These are phyloP conservation scores for Calameuta pallipes DNA, from an alignment of 2,888 invertebrate species.

Conservation along the genomic window DNA sequence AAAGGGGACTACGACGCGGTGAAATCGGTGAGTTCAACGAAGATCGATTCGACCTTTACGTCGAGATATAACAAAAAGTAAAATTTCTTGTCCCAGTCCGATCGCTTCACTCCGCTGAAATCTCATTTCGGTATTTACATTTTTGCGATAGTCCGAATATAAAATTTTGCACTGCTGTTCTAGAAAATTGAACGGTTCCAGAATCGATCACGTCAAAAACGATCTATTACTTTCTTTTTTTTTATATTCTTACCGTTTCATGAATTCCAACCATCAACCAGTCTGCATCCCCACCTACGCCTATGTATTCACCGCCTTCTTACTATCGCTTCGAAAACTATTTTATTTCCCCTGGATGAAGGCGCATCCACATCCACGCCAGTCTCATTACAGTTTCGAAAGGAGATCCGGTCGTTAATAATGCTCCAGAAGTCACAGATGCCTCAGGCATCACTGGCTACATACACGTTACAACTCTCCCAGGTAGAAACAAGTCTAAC, in stretches of 20 bases:
- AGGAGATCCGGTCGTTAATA: not conserved
- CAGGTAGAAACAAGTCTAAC: not conserved
- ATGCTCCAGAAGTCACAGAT: not conserved
- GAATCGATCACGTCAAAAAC: not conserved
- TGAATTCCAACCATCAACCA: not conserved
- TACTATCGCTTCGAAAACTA: not conserved
- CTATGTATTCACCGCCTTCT: not conserved
- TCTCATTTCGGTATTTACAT: not conserved
- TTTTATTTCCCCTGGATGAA: not conserved
- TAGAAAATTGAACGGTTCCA: not conserved
- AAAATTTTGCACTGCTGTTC: not conserved
- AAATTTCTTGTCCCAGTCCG: not conserved
- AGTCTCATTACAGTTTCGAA: not conserved
- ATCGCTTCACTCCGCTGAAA: not conserved
- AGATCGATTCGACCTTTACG: not conserved
- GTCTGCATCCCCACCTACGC: not conserved
- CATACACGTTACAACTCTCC: not conserved
- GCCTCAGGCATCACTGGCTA: not conserved
- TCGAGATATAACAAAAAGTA: not conserved
- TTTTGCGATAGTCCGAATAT: not conserved
- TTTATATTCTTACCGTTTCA: not conserved
- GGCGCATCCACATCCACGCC: not conserved
- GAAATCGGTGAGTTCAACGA: slow-evolving; percentile 48
- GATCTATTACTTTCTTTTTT: not conserved
- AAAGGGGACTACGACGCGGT: slow-evolving; percentile 49